Evolutionary conservation across 2,113 vertebrate genomes (phyloP).

Genomic region (Perca schrenkii): DNA sequence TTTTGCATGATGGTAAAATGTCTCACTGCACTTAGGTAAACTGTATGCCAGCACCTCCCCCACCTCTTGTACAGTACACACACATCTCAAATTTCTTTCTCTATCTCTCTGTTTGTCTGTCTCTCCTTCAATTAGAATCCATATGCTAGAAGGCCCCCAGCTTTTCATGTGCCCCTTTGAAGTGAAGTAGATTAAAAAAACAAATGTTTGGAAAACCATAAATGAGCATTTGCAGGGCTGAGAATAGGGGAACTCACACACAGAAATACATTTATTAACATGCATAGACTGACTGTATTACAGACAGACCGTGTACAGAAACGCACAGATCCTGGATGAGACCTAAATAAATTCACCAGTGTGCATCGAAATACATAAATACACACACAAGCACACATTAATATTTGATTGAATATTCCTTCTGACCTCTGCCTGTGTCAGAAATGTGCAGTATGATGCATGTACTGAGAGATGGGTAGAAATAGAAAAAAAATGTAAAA

Average conservation of each 20-base stretch:
- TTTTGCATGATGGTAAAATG: conserved; percentile 42
- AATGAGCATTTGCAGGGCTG: conserved; percentile 63
- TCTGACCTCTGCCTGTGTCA: conserved; percentile 25
- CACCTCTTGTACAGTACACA: neutral
- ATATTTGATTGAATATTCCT: conserved; percentile 24
- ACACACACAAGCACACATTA: conserved; percentile 4
- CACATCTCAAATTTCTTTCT: conserved; percentile 6
- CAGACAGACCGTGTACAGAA: neutral
- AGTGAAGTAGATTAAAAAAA: conserved; percentile 75
- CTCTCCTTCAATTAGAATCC: conserved; percentile 69
- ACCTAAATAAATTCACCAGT: conserved; percentile 28
- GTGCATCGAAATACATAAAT: conserved; percentile 2
- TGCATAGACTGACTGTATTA: conserved; percentile 18
- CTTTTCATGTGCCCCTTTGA: conserved; percentile 74
- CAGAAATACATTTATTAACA: conserved; percentile 30
- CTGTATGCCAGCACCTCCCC: conserved; percentile 17
- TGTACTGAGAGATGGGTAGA: neutral
- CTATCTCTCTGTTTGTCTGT: conserved; percentile 59
- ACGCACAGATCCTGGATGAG: neutral
- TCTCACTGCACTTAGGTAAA: conserved; percentile 38
- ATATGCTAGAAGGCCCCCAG: conserved; percentile 69
- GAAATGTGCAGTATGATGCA: conserved; percentile 13
- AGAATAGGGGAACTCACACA: conserved; percentile 24
- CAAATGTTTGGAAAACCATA: conserved; percentile 68
- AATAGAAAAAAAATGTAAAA: conserved; percentile 6